Evolutionary conservation across 64 coral and sea anemone genomes (phyloP).

Genomic region (Porites australiensis): DNA sequence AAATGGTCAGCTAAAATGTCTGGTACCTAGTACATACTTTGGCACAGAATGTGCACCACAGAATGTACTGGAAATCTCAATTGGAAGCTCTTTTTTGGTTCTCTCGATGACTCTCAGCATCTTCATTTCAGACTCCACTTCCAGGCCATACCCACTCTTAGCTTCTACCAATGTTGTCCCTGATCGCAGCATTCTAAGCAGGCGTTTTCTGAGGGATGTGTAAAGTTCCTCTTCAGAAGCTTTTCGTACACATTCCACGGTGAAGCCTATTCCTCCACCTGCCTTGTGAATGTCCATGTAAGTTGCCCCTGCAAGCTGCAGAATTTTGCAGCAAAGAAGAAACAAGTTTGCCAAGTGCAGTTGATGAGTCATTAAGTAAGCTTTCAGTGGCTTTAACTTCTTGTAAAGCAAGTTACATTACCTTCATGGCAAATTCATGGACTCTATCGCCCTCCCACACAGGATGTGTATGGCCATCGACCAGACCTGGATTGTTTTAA

Average conservation of each 20-base stretch:
- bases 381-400: background rate
- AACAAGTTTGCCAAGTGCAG: too few species aligned
- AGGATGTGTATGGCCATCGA: conserved; percentile 97
- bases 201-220: conserved; percentile 69
- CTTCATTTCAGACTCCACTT: conserved; percentile 93
- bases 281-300: conserved; percentile 97
- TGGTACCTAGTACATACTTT: conserved; percentile 49
- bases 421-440: conserved; percentile 99
- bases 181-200: conserved; percentile 77
- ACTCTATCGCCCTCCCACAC: conserved; percentile 97
- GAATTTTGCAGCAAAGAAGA: background rate
- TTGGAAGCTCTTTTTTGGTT: conserved; percentile 83
- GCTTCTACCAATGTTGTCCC: conserved; percentile 97
- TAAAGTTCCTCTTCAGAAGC: conserved; percentile 92
- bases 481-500: conserved; percentile 59
- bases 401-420: background rate
- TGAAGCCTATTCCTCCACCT: conserved; percentile 95
- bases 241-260: conserved; percentile 84
- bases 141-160: conserved; percentile 98
- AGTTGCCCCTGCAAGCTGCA: conserved; percentile 92
- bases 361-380: too few species aligned
- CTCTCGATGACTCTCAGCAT: conserved; percentile 93
- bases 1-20: background rate
- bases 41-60: conserved; percentile 98
- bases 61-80: conserved; percentile 98